Evolutionary conservation across 2,113 vertebrate genomes (phyloP).

Genomic region (Pteronura brasiliensis): DNA sequence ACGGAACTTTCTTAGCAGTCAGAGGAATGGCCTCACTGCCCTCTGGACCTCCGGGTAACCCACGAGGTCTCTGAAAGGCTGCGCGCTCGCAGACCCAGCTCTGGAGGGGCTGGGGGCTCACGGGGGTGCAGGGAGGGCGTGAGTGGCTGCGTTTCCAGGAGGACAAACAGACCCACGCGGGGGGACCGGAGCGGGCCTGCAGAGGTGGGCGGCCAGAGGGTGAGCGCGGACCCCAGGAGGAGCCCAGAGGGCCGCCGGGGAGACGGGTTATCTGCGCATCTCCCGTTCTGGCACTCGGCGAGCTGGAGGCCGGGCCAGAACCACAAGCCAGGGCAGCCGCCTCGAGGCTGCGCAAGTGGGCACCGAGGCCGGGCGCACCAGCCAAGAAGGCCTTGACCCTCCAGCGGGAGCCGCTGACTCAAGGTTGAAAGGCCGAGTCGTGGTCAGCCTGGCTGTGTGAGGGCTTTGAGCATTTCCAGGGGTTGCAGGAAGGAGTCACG

Average conservation of each 20-base stretch:
- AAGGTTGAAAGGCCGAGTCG: not conserved
- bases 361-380: rapidly evolving
- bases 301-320: not conserved
- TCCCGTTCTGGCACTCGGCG: not conserved
- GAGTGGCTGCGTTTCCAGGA: not conserved
- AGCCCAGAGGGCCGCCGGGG: not conserved
- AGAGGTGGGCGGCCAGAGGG: rapidly evolving
- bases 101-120: not conserved
- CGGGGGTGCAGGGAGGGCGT: not conserved
- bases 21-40: rapidly evolving
- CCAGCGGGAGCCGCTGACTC: rapidly evolving
- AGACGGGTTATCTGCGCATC: rapidly evolving
- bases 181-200: not conserved
- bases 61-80: rapidly evolving
- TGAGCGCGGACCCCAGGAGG: rapidly evolving
- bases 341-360: too few relatives aligned
- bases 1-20: not conserved
- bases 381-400: not conserved
- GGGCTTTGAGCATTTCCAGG: not conserved
- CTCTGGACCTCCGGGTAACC: not conserved
- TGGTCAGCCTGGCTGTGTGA: not conserved
- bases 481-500: rapidly evolving
- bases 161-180: rapidly evolving
- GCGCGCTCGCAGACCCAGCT: too few relatives aligned
- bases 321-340: not conserved